Conservation (phyloP, 2,797 vertebrate genomes). For the Melanotaenia boesemani region DNA sequence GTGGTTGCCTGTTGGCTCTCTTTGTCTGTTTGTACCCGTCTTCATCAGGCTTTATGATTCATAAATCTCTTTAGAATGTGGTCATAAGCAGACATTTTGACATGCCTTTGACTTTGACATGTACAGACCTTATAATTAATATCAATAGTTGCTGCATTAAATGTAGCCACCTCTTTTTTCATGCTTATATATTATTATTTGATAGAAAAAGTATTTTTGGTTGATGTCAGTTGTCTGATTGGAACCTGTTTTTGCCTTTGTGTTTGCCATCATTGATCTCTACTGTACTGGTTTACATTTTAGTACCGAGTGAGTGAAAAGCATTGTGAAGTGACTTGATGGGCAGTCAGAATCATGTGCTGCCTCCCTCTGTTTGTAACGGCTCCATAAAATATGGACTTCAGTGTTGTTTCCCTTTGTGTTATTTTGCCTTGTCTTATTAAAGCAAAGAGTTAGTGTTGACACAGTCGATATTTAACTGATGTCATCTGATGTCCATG, state of each 20-base stretch:
- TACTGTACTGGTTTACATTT: not conserved
- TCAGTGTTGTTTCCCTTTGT: not conserved
- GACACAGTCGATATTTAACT: not conserved
- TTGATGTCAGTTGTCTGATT: not conserved
- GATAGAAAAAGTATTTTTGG: not conserved
- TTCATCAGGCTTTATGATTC: conserved; percentile 8
- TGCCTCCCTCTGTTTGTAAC: not conserved
- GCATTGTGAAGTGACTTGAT: not conserved
- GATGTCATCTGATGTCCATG: not conserved
- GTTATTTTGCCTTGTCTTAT: not conserved
- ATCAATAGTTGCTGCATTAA: conserved; percentile 9
- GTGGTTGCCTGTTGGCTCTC: conserved; percentile 17
- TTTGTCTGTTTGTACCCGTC: conserved; percentile 23
- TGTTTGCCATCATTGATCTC: not conserved
- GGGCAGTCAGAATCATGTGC: not conserved
- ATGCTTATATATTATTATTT: not conserved
- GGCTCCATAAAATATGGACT: not conserved
- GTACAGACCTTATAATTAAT: conserved; percentile 1
- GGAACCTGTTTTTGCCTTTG: not conserved
- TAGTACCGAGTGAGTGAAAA: conserved; percentile 8
- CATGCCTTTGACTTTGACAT: not conserved
- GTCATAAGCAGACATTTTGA: conserved; percentile 3
- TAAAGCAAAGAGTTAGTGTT: not conserved
- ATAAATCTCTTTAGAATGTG: conserved; percentile 8
- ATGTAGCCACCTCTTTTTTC: not conserved